Base-by-base conservation (phyloP, 2,888 invertebrate species). In the Synergus laeviventris region DNA sequence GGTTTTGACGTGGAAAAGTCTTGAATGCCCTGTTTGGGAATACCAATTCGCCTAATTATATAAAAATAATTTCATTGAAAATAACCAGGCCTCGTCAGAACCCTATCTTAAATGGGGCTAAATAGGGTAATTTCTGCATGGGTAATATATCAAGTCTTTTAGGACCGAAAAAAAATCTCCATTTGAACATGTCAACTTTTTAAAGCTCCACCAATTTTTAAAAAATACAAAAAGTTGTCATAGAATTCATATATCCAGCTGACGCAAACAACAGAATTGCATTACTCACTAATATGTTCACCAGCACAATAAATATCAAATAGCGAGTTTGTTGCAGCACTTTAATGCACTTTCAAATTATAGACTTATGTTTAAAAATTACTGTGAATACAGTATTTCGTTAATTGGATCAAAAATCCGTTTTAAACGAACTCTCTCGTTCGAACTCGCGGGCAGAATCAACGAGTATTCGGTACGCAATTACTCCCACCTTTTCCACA, bases 401-500 rank as follows among this genome's bases (percentile, higher is more conserved):
- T 56, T 56, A 56, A 56, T 56, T 21, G 3, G 56, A 56, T 56
- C 18, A 56, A 56, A 56, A 18, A 56, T 56, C 12, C 56, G 5
- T 24, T 24, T 21, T 24, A 56, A 56, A 56, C 56, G 21, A 56
- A 18, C 56, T 56, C 12, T 56, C 21, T 24, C 56, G 56, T 56
- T 24, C 21, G 21, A 56, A 56, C 21, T 56, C 56, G 56, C 21
- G 21, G 21, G 21, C 21, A 21, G 24, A 56, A 21, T 56, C 56
- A 56, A 18, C 62, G 36, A 38, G 62, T n/a, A 38, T 62, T 38
- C 36, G n/a, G 62, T 2, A n/a, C 36, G n/a, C 31, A 38, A 62
- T 62, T 31, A 36, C 62, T 62, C n/a, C 11, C 36, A 62, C 38
- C 62, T 62, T 62, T 62, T 62, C 38, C 36, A 62, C n/a, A 38